Base-by-base conservation (phyloP, 1,140 invertebrate genomes). In the Atta cephalotes region DNA sequence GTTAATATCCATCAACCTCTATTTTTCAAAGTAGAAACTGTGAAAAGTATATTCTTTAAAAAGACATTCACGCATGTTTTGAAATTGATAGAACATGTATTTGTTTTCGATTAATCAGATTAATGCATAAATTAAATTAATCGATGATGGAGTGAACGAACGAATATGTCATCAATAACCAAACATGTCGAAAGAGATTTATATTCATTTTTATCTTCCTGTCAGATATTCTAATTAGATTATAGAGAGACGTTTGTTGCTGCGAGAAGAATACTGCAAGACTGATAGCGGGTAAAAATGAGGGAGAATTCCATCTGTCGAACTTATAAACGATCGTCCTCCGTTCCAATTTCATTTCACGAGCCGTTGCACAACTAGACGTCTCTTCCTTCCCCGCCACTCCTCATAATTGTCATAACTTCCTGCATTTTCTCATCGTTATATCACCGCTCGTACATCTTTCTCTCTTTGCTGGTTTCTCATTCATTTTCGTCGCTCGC, bases 331-430 rank as follows among this genome's bases (percentile, higher is more conserved):
- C 88, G 89, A 93, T 92, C 87, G 78, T 63, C 70, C 84, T 76
- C 72, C 88, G 77, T 88, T 63, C 86, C 84, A 84, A 90, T 92
- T 93, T 91, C 89, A 93, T 92, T 93, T 93, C 92, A 92, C 92
- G 89, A 90, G 80, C 88, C 91, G 90, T 91, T 91, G 91, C 90
- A 91, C 90, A 86, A 60, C 85, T 85, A 87, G 84, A 78, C 80
- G 63, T 31, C 79, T 72, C 68, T 72, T 82, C 60, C 74, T 71
- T 49, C 65, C 21, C 74, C 79, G 65, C 14, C 21, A 2, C 45
- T 35, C 7, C 82, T 87, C 91, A 91, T 92, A 92, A 92, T 90
- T 90, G 91, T 92, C 89, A 91, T 92, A 92, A 92, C 91, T 92
- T 92, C 86, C 89, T 90, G 88, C 88, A 89, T 92, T 92, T 92